phyloP scores from a whole-genome alignment of 2,113 vertebrate genomes.

The Scytalopus superciliaris region DNA sequence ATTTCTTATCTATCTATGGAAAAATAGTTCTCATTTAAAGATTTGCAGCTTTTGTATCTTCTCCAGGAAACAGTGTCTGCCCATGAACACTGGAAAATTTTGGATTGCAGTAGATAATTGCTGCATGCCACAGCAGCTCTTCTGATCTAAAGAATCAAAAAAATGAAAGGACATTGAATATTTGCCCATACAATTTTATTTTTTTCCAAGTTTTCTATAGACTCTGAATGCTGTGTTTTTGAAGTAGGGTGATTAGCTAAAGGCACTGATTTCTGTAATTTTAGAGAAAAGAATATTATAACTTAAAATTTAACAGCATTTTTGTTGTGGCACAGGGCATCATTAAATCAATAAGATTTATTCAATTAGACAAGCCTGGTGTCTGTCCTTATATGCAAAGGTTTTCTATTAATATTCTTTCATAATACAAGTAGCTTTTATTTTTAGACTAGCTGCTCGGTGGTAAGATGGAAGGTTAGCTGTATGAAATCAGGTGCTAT shows the following conservation, averaged over 20 bases:
- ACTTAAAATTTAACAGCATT: neutral
- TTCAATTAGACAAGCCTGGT: neutral
- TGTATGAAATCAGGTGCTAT: conserved; percentile 52
- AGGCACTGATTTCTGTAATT: neutral
- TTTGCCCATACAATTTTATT: neutral
- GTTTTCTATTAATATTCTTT: conserved; percentile 1
- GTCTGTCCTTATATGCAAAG: neutral
- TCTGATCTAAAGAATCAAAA: neutral
- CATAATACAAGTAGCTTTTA: neutral
- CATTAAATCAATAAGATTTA: neutral
- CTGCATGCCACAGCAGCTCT: neutral
- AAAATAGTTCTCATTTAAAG: neutral
- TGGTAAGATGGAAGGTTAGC: neutral
- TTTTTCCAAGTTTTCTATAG: neutral
- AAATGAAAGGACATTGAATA: neutral
- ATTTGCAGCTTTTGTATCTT: neutral
- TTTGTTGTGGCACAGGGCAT: neutral
- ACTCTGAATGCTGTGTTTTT: neutral
- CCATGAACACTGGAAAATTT: neutral
- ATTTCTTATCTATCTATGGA: neutral
- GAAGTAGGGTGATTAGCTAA: neutral
- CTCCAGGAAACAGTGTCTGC: neutral
- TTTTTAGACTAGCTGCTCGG: neutral
- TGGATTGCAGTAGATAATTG: neutral
- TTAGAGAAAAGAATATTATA: rapidly evolving